A percentile compares a stretch with the other conserved stretches of the same genome.
These are phyloP conservation scores for Hylia prasina DNA, from an alignment of 2,113 vertebrate species.

Conservation along the genomic window DNA sequence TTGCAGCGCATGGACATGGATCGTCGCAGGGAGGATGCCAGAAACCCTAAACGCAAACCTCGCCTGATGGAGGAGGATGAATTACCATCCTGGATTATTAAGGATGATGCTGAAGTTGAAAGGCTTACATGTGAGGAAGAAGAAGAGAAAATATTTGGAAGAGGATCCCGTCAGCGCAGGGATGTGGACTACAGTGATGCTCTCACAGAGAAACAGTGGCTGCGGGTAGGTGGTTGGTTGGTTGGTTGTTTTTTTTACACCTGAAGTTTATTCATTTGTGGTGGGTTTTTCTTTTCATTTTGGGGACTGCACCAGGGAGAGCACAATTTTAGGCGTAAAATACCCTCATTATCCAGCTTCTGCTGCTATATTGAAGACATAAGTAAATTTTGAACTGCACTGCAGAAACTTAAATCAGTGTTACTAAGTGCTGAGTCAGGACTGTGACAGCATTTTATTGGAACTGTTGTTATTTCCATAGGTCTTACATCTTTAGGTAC, in stretches of 20 bases:
- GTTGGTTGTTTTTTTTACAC: neutral
- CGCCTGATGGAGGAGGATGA: slow-evolving; percentile 97
- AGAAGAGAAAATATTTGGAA: slow-evolving; percentile 95
- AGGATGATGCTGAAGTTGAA: slow-evolving; percentile 96
- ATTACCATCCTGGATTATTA: slow-evolving; percentile 96
- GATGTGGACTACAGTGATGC: slow-evolving; percentile 98
- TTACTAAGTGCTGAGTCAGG: neutral
- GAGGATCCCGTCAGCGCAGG: slow-evolving; percentile 91
- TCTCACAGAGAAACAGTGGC: slow-evolving; percentile 97
- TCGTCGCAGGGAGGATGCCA: slow-evolving; percentile 90
- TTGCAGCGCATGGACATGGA: slow-evolving; percentile 95
- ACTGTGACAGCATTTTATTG: neutral
- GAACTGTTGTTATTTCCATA: neutral
- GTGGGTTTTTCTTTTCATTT: neutral
- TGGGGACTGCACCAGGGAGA: neutral
- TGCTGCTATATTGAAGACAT: neutral
- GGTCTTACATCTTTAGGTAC: neutral
- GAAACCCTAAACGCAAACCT: slow-evolving; percentile 92
- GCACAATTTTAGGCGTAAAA: neutral
- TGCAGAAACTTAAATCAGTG: neutral
- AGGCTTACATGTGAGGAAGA: slow-evolving; percentile 95
- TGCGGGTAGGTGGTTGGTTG: slow-evolving; percentile 74
- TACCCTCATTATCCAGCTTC: neutral
- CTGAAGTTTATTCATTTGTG: neutral
- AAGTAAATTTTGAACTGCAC: neutral